Conservation (phyloP, 2,888 invertebrate species). For the Scaptomyza polygonia region DNA sequence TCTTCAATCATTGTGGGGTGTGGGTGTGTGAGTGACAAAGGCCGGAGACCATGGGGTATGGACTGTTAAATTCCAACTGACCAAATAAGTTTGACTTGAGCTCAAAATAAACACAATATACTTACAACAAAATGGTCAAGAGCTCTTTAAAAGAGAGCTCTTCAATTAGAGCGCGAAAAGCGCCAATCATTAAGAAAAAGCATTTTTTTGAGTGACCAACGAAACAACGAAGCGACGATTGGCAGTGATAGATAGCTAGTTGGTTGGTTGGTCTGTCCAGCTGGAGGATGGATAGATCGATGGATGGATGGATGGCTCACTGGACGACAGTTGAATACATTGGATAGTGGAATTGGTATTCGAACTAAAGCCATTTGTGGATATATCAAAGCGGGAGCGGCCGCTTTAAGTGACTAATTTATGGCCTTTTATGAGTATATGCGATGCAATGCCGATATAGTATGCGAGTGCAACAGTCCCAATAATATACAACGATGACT, state of each 20-base stretch:
- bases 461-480: conserved; percentile 31
- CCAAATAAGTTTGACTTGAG: conserved; percentile 36
- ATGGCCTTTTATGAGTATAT: conserved; percentile 75
- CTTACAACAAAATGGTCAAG: conserved; percentile 11
- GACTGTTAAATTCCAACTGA: conserved; percentile 42
- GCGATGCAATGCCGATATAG: conserved; percentile 46
- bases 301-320: conserved; percentile 36
- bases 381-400: conserved; percentile 71
- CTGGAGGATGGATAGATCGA: background rate
- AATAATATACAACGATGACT: background rate
- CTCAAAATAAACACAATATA: conserved; percentile 6
- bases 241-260: conserved; percentile 72
- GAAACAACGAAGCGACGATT: conserved; percentile 48
- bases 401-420: conserved; percentile 78
- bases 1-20: conserved; percentile 13
- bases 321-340: conserved; percentile 28
- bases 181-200: conserved; percentile 62
- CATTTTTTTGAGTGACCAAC: conserved; percentile 19
- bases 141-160: conserved; percentile 29
- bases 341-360: conserved; percentile 51
- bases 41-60: conserved; percentile 11
- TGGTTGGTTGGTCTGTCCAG: conserved; percentile 16
- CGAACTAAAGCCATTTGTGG: conserved; percentile 69
- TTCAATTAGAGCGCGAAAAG: conserved; percentile 72
- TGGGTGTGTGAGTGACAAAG: conserved; percentile 9